A percentile compares a stretch with the other conserved stretches of the same genome.
These are phyloP conservation scores for Yponomeuta evonymella DNA, from an alignment of 2,888 invertebrate species.

Conservation along the genomic window DNA sequence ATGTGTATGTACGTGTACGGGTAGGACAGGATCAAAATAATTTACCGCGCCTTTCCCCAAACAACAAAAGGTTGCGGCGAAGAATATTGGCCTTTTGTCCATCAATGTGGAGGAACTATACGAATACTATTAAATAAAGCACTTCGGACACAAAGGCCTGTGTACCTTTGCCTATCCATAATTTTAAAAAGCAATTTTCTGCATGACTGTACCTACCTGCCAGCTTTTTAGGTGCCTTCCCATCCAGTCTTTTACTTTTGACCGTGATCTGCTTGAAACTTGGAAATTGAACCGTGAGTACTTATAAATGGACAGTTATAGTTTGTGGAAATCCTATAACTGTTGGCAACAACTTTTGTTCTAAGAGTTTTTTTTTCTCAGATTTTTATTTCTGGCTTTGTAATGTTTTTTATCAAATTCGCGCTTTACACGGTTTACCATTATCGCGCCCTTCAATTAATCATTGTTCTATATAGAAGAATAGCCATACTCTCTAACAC, in stretches of 20 bases:
- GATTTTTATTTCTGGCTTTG: too few species aligned
- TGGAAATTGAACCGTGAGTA: too few species aligned
- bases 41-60: not conserved
- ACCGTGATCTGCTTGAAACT: too few species aligned
- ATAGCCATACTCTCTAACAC: too few species aligned
- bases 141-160: not conserved
- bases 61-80: not conserved
- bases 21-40: not conserved
- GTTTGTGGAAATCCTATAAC: too few species aligned
- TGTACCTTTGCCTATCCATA: not conserved
- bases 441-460: too few species aligned
- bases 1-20: not conserved
- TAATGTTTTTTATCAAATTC: too few species aligned
- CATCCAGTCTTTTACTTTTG: not conserved
- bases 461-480: too few species aligned
- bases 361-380: too few species aligned
- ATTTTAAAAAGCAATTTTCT: slow-evolving; percentile 12
- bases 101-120: not conserved
- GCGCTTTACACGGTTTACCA: too few species aligned
- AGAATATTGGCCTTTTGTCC: not conserved
- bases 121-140: slow-evolving; percentile 1
- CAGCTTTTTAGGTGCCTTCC: not conserved
- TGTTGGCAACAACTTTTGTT: too few species aligned
- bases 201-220: not conserved
- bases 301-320: too few species aligned